Evolutionary conservation across 1,140 invertebrate species (phyloP), one percentile per base, ranked within the genome.

Genomic region (Dendrolimus punctatus): DNA sequence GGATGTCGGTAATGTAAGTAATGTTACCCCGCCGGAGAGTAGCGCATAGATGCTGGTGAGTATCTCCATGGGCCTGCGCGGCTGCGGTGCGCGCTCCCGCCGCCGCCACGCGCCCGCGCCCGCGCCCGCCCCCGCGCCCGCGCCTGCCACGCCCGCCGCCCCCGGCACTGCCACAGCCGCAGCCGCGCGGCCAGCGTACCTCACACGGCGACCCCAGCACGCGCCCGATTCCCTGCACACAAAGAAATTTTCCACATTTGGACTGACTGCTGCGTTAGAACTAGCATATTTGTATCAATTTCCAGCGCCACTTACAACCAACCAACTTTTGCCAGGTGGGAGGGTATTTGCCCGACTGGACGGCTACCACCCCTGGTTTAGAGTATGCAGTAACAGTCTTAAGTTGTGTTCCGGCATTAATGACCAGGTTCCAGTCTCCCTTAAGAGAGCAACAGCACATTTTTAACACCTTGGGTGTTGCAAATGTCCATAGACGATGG

Each of bases 21-120:
- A 45, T 40, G 45, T 36, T 44, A 86, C 79, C 76, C 77, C 79
- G 62, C 80, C 80, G 52, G 79, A 80, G 36, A 86, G 79, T 68
- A 88, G 73, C 67, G 85, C 83, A 73, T 87, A 88, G 36, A 87
- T 76, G 69, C 84, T 85, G 62, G 84, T 87, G 66, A 88, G 74
- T 73, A 88, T 80, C 75, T 88, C 86, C 86, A 86, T 87, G 77
- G 77, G 80, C 71, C 83, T 85, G 60, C 79, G 71, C 62, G 78
- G 68, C 66, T 75, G 71, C 62, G 62, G 66, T 59, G 63, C 71
- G 62, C 74, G 71, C 68, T 80, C 74, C 67, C 79, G 73, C 68
- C 77, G 73, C 63, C 76, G 69, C 71, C 75, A 76, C 63, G 73
- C 71, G 62, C 66, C 69, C 43, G 66, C 65, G 50, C 54, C 62